Base-by-base conservation (phyloP, 2,797 vertebrate genomes). In the Thalassophryne amazonica region DNA sequence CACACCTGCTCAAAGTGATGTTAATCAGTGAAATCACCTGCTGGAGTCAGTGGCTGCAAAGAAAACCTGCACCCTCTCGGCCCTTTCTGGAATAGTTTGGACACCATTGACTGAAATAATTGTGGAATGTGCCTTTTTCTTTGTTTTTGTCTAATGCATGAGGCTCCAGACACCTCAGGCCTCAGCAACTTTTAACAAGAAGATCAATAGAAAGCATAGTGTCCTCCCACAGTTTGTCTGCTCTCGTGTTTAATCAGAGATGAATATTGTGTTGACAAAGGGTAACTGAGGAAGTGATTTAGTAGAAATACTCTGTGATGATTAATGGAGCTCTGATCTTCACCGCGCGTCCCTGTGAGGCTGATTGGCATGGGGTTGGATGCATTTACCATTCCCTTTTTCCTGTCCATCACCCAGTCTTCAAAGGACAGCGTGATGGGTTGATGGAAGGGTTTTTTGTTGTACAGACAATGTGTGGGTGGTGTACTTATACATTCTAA, bases 131-230 rank as follows among this genome's bases (percentile, higher is more conserved):
- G 20, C 18, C 29, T 21, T 34, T 37, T 33, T 29, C 22, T 6
- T 6, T n/a, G 14, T 43, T 21, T 28, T 36, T 16, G 59, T 41
- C 69, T 65, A 61, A 56, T 66, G 38, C 59, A 50, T 45, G 42
- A 62, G 25, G 27, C 36, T 61, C 22, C 42, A 33, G 46, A 33
- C 53, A 41, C 45, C 34, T 60, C 42, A 29, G 29, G 42, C 65
- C 48, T 57, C 53, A 67, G 57, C 60, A 50, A 61, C 51, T 53
- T 49, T 42, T 48, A 59, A 66, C 60, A 50, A 48, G 51, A 50
- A 49, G 62, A 78, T 78, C 76, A 76, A 67, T 78, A 60, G 42
- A 54, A 47, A 48, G 65, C 15, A 30, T 60, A 60, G 48, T 14
- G 51, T 65, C 38, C 29, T 69, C 53, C 59, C 61, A 46, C 41